Percentiles rank a stretch among this genome's conserved stretches.
Evolutionary conservation across 2,113 vertebrate genomes (phyloP).

Genomic region (Miniopterus natalensis): DNA sequence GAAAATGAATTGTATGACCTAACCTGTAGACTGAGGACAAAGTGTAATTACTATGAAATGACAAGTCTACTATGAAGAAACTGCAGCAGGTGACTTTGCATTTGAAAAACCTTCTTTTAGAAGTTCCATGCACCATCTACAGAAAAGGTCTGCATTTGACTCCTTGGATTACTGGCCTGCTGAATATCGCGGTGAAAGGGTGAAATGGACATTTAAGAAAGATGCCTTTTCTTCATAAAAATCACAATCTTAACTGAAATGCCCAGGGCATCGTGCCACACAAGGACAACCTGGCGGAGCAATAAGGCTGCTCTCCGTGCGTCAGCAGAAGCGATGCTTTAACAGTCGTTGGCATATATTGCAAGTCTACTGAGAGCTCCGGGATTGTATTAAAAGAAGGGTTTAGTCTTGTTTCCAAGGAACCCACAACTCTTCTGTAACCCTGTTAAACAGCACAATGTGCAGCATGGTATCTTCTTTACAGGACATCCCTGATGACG

Average conservation of each 20-base stretch:
- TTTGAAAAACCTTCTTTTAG: background rate
- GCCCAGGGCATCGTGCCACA: constrained; percentile 10
- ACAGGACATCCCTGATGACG: constrained; percentile 81
- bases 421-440: constrained; percentile 85
- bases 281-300: constrained; percentile 66
- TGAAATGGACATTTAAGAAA: constrained; percentile 50
- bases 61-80: background rate
- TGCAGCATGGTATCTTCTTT: constrained; percentile 82
- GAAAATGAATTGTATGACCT: background rate
- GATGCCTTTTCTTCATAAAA: constrained; percentile 60
- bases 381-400: constrained; percentile 85
- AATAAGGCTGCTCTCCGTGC: constrained; percentile 79
- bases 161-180: background rate
- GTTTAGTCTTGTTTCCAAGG: constrained; percentile 88
- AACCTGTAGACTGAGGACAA: background rate
- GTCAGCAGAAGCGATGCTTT: constrained; percentile 84
- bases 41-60: constrained; percentile 44
- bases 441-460: constrained; percentile 84
- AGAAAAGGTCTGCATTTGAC: background rate
- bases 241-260: constrained; percentile 72
- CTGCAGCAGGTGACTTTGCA: background rate
- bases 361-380: constrained; percentile 82
- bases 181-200: background rate
- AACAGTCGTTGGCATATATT: constrained; percentile 81
- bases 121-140: background rate